Base-by-base conservation (phyloP, 2,797 vertebrate species). In the Taenioides sp. region DNA sequence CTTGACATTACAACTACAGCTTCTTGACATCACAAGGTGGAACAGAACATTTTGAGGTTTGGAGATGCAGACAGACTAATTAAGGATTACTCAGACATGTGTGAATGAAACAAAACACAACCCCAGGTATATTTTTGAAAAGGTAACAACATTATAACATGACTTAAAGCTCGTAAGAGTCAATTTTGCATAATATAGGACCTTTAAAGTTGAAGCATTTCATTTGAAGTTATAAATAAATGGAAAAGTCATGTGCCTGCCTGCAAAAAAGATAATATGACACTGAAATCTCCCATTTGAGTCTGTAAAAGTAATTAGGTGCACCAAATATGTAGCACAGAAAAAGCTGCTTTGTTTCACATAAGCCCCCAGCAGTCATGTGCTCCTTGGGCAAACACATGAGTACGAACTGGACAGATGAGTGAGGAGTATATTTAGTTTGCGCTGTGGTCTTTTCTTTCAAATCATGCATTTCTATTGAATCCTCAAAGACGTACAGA, bases 321-420 rank as follows among this genome's bases (percentile, higher is more conserved):
- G 67, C 71, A 77, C 72, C 77, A 71, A 77, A 86, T 84, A 74
- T 79, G 14, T 73, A 82, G 83, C 74, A 80, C 72, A 55, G 54
- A 84, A 86, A 88, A 83, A 89, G 82, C 83, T 59, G 75, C 79
- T 75, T 81, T 86, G 84, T 87, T 84, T 64, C 3, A 55, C 72
- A 72, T 66, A 12, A 57, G 62, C 62, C 69, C 67, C 62, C 60
- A 73, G 12, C 43, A 80, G 83, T 89, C 84, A 86, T 25, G 73
- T 84, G 80, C 75, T 80, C 69, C 11, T 18, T 22, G 68, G 47
- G 70, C 79, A 84, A 87, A 85, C 84, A 81, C 75, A 80, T 2
- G 59, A 80, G 76, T 50, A 65, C 69, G 27, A 77, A 74, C 69
- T 34, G 79, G 64, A 61, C 52, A 68, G 54, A 78, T 67, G 57